These are phyloP conservation scores for Heliconius eleuchia DNA, from an alignment of 1,140 invertebrate genomes.

Conservation along the genomic window DNA sequence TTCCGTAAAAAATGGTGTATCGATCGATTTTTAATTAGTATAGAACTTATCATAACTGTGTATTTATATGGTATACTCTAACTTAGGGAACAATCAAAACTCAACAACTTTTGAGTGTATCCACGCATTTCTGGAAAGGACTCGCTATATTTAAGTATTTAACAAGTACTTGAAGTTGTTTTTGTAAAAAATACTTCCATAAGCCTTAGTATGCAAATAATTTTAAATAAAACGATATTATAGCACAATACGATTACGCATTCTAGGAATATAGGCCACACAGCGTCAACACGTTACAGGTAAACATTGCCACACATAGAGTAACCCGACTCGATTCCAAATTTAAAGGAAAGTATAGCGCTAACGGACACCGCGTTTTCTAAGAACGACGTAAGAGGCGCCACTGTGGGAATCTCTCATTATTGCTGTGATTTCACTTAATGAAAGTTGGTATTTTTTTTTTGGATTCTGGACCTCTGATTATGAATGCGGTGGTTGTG, in stretches of 20 bases:
- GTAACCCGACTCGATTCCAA: constrained; percentile 51
- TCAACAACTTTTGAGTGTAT: too few species aligned
- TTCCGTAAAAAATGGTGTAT: too few species aligned
- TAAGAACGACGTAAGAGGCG: constrained; percentile 54
- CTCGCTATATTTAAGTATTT: too few species aligned
- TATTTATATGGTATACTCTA: too few species aligned
- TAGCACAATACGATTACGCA: constrained; percentile 2
- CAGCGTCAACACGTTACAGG: constrained; percentile 37
- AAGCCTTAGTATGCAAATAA: neutral
- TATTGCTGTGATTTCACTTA: constrained; percentile 59
- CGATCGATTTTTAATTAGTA: too few species aligned
- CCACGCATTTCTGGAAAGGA: too few species aligned
- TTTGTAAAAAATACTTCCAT: neutral
- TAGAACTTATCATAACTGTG: too few species aligned
- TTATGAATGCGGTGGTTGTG: too few species aligned
- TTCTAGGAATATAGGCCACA: constrained; percentile 39
- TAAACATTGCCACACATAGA: constrained; percentile 47
- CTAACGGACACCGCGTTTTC: constrained; percentile 54
- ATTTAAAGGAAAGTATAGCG: constrained; percentile 57
- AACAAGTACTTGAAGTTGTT: too few species aligned
- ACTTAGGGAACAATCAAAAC: too few species aligned
- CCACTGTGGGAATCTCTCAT: constrained; percentile 59
- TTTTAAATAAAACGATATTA: neutral
- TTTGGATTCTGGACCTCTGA: neutral
- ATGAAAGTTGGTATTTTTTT: constrained; percentile 20